Percentiles rank a stretch among this genome's conserved stretches.
Conservation (phyloP, 1,140 invertebrate genomes). For the Proctacanthus coquilletti region DNA sequence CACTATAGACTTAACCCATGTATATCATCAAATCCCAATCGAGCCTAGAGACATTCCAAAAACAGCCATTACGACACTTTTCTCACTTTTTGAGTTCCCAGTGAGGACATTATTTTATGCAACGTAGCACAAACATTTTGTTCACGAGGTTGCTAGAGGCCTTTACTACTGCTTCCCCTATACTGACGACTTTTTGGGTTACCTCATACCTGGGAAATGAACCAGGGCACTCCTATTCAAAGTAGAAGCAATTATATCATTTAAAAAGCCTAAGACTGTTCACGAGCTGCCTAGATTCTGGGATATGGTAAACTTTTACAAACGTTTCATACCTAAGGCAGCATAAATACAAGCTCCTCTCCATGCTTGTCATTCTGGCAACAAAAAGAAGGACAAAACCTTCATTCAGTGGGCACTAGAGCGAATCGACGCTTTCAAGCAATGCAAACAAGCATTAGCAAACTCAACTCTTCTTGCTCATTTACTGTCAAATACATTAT, state of each 20-base stretch:
- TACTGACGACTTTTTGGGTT: constrained; percentile 33
- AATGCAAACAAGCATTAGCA: constrained; percentile 22
- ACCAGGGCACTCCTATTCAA: constrained; percentile 17
- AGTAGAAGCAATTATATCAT: constrained; percentile 7
- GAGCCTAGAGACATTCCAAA: constrained; percentile 23
- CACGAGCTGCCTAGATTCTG: background rate
- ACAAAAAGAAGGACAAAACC: too few species aligned
- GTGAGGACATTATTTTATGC: constrained; percentile 16
- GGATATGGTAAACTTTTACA: background rate
- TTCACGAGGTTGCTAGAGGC: constrained; percentile 9
- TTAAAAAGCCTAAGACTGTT: constrained; percentile 1
- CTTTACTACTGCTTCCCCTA: constrained; percentile 25
- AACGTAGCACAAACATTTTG: constrained; percentile 15
- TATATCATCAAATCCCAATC: constrained; percentile 33
- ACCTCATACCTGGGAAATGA: constrained; percentile 12
- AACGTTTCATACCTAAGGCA: constrained; percentile 4
- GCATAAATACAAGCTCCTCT: constrained; percentile 10
- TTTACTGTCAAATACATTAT: constrained; percentile 9
- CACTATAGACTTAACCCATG: constrained; percentile 30
- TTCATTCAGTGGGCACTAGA: constrained; percentile 18
- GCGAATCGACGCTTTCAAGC: constrained; percentile 19
- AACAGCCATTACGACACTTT: constrained; percentile 25
- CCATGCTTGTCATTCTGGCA: constrained; percentile 6
- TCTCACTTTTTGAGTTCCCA: constrained; percentile 17
- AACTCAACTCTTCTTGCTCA: constrained; percentile 14